Percentiles rank a stretch among this genome's conserved stretches.
These are phyloP conservation scores for Pionites leucogaster DNA, from an alignment of 2,113 vertebrate species.

Conservation along the genomic window DNA sequence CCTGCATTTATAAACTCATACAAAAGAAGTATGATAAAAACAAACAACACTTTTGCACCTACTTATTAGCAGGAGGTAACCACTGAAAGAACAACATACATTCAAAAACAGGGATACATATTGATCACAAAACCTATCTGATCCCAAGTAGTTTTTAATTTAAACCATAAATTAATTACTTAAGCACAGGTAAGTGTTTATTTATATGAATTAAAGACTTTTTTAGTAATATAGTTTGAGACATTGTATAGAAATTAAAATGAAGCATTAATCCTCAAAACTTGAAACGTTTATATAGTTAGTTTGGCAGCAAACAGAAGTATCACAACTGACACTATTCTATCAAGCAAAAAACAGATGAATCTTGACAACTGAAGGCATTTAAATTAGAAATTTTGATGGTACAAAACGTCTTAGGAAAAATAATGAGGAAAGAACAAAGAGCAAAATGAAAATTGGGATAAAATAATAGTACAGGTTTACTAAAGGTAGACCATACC, in stretches of 20 bases:
- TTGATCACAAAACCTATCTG: background rate
- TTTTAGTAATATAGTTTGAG: background rate
- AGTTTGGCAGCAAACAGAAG: background rate
- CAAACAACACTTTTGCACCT: background rate
- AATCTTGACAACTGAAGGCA: fast-evolving
- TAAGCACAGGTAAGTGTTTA: background rate
- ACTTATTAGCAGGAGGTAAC: background rate
- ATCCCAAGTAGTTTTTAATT: background rate
- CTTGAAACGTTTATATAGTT: background rate
- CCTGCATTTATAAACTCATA: background rate
- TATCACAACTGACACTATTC: background rate
- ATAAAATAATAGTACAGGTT: background rate
- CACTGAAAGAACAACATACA: background rate
- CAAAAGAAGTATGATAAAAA: background rate
- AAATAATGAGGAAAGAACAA: background rate
- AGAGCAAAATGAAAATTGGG: background rate
- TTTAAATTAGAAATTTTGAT: background rate
- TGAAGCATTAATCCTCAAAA: background rate
- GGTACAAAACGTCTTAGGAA: background rate
- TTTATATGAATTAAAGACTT: background rate
- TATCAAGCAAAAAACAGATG: background rate
- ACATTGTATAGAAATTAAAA: background rate
- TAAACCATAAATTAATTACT: background rate
- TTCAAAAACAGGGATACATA: background rate
- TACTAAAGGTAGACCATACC: background rate